Percentiles rank a stretch among this genome's conserved stretches.
These are phyloP conservation scores for Drosophila suzukii DNA, from an alignment of 1,140 invertebrate genomes.

Conservation along the genomic window DNA sequence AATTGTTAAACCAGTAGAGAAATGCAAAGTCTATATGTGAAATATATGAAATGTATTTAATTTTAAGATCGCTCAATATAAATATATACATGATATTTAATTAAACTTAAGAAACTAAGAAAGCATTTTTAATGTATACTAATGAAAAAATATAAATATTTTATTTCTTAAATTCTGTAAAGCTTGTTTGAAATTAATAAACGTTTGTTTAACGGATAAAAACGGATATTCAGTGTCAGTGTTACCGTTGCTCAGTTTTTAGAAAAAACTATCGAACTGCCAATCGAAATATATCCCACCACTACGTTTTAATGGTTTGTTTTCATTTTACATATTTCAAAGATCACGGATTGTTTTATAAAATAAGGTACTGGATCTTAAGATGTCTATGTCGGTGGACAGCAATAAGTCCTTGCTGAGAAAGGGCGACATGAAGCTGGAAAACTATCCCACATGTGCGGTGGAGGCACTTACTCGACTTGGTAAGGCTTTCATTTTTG, in stretches of 20 bases:
- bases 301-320: slow-evolving; percentile 14
- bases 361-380: background rate
- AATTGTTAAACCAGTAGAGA: background rate
- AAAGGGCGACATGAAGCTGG: slow-evolving; percentile 85
- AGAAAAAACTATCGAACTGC: background rate
- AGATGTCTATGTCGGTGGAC: slow-evolving; percentile 59
- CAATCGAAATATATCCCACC: slow-evolving; percentile 7
- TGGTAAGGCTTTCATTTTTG: slow-evolving; percentile 80
- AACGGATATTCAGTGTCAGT: background rate
- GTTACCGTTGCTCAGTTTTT: background rate
- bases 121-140: background rate
- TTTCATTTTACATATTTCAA: slow-evolving; percentile 18
- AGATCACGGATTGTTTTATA: background rate
- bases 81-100: background rate
- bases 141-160: background rate
- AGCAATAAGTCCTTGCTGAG: slow-evolving; percentile 67
- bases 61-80: background rate
- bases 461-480: slow-evolving; percentile 88
- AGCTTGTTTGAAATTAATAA: background rate
- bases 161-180: background rate
- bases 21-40: background rate
- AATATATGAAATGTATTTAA: background rate
- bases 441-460: slow-evolving; percentile 87
- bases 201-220: background rate
- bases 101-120: too few species aligned